Base-by-base conservation (phyloP, 30 jellyfish, hydroid and myxozoan species). In the Chrysaora quinquecirrha region DNA sequence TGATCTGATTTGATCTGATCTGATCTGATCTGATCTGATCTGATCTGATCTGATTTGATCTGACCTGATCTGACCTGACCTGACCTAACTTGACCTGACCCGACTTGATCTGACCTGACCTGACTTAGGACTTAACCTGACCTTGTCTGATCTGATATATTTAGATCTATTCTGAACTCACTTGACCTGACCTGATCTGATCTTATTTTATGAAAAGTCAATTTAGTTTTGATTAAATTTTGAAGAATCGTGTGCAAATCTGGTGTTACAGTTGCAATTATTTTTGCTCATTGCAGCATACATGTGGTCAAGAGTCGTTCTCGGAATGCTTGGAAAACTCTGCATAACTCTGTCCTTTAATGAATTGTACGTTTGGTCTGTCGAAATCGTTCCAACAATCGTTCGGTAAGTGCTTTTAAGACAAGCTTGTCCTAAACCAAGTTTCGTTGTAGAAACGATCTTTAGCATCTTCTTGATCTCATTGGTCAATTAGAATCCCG, bases 291-390 rank as follows among this genome's bases (percentile, higher is more conserved):
- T 56, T 73, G 34, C 73, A 93, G 98, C 33, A 16, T 71, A 82
- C 79, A 66, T 34, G 48, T 93, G 98, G 98, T 82, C 96, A 33
- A 94, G 98, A 31, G 96, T 93, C 12, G 68, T 74, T 35, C 86
- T 94, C 27, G 99, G 97, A 20, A 94, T 94, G 97, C 69, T 94
- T 54, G 99, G 99, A 0, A 94, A 94, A 84, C 80, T 94, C 2
- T 94, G 96, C 75, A 94, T 94, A 30, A 87, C 99, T 18, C 18
- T 83, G 34, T 76, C 97, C 0, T 94, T 94, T 79, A 88, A 88
- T 48, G 88, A 88, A 35, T n/a, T 94, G 0, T 94, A 94, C 69
- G 48, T 94, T 21, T 94, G 99, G 99, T 94, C 99, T 0, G 97
- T 80, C 4, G 99, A 94, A 67, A 35, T 94, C 52, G 35, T 81